phyloP scores from a whole-genome alignment of 2,113 vertebrate genomes.

The Spilogale gracilis region DNA sequence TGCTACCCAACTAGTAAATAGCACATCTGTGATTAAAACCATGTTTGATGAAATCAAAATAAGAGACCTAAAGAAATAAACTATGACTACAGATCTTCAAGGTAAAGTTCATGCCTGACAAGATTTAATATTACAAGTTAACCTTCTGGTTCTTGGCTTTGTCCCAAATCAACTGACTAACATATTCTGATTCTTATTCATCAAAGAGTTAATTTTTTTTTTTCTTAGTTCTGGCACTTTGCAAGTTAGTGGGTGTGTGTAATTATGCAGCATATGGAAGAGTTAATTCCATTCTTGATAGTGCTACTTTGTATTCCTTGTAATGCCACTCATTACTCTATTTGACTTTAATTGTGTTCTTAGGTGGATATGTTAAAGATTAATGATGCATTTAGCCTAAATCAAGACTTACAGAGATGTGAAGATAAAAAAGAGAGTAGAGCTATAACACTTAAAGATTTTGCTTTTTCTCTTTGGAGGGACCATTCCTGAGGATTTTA shows the following conservation, averaged over 20 bases:
- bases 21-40: not conserved
- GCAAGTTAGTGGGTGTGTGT: not conserved
- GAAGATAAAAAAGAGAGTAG: slow-evolving; percentile 60
- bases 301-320: slow-evolving; percentile 63
- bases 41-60: not conserved
- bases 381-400: slow-evolving; percentile 73
- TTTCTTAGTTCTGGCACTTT: not conserved
- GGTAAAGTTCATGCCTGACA: not conserved
- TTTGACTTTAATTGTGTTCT: slow-evolving; percentile 79
- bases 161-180: not conserved
- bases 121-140: not conserved
- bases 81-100: not conserved
- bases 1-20: not conserved
- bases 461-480: slow-evolving; percentile 60
- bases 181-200: slow-evolving; percentile 11
- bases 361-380: slow-evolving; percentile 75
- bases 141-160: not conserved
- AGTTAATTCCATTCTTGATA: slow-evolving; percentile 55
- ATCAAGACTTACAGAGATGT: slow-evolving; percentile 78
- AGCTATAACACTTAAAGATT: slow-evolving; percentile 69
- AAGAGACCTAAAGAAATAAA: not conserved
- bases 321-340: slow-evolving; percentile 63
- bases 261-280: slow-evolving; percentile 35
- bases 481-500: slow-evolving; percentile 61
- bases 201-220: not conserved